Evolutionary conservation across 1,140 invertebrate genomes (phyloP).

Genomic region (Augochlora pura): DNA sequence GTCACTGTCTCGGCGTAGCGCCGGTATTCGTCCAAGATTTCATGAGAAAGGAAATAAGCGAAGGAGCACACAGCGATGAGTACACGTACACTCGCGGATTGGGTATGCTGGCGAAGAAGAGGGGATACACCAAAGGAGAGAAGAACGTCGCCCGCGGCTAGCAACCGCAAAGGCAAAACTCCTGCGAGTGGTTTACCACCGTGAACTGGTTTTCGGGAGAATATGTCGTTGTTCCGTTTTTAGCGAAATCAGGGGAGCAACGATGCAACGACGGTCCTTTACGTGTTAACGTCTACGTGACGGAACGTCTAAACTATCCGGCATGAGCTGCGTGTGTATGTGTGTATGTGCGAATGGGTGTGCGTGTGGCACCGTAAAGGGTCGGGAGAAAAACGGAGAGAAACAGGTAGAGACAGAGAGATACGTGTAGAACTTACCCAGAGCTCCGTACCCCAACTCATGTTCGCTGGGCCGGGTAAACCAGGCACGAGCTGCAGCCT

Average conservation of each 20-base stretch:
- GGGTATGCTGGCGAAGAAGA: conserved; percentile 8
- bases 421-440: conserved; percentile 79
- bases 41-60: conserved; percentile 60
- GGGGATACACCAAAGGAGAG: conserved; percentile 43
- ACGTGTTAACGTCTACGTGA: background rate
- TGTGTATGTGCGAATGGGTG: background rate
- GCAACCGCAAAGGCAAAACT: conserved; percentile 72
- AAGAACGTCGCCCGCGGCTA: conserved; percentile 68
- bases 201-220: conserved; percentile 70
- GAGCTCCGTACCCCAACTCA: conserved; percentile 83
- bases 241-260: conserved; percentile 43
- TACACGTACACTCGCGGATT: conserved; percentile 43
- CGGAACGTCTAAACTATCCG: background rate
- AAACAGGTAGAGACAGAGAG: conserved; percentile 2
- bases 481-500: conserved; percentile 54
- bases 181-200: conserved; percentile 51
- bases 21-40: conserved; percentile 53
- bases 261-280: conserved; percentile 4
- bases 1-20: conserved; percentile 21
- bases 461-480: conserved; percentile 75
- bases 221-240: conserved; percentile 50
- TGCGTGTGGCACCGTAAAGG: conserved; percentile 5
- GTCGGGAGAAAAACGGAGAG: conserved; percentile 14
- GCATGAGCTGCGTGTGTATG: background rate
- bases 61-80: conserved; percentile 43